phyloP scores from a whole-genome alignment of 2,797 vertebrate genomes.

The Macrochelys suwanniensis region DNA sequence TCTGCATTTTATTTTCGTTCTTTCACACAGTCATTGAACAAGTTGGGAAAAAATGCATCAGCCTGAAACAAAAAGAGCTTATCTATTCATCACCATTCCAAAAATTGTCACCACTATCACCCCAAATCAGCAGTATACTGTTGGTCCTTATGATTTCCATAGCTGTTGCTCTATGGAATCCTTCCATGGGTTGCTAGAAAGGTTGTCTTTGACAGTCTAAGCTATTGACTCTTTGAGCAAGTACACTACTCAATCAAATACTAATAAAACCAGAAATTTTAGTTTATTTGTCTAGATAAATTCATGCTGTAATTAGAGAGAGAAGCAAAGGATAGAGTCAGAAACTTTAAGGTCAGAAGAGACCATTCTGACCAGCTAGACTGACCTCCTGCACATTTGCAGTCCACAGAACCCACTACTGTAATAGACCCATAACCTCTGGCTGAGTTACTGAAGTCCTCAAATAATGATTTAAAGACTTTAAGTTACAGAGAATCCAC shows the following conservation, averaged over 20 bases:
- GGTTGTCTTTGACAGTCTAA: background rate
- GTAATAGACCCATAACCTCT: background rate
- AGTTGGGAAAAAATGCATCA: background rate
- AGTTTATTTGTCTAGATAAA: background rate
- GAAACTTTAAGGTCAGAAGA: background rate
- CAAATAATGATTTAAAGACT: background rate
- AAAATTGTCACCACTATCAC: background rate
- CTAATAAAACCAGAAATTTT: accelerated
- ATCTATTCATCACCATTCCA: background rate
- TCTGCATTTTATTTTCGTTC: background rate
- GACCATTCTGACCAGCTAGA: background rate
- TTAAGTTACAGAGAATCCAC: background rate
- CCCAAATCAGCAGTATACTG: background rate
- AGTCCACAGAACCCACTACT: background rate
- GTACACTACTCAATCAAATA: background rate
- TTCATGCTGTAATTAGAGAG: background rate
- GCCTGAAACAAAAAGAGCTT: background rate
- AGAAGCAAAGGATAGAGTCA: background rate
- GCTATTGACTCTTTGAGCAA: background rate
- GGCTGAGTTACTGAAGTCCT: background rate
- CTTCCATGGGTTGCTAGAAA: background rate
- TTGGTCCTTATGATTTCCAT: background rate
- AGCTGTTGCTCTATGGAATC: background rate
- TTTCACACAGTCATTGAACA: background rate
- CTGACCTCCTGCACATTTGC: background rate